phyloP scores from a whole-genome alignment of 2,888 invertebrate genomes.

The Ctenicera cuprea region DNA sequence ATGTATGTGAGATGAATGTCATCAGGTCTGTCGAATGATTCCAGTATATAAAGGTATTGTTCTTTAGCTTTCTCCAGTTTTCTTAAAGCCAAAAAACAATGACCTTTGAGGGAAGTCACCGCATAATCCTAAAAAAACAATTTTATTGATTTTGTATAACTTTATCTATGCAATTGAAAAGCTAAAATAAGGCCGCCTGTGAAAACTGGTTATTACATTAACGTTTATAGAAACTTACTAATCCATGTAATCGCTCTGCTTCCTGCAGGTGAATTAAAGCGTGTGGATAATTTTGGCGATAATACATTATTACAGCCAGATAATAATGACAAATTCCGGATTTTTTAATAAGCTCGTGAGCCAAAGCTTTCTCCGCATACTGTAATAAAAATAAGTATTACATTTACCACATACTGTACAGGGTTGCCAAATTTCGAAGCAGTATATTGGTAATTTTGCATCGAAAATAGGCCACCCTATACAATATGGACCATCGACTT shows the following conservation, averaged over 20 bases:
- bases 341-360: conserved; percentile 62
- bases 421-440: no score
- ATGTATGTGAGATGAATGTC: conserved; percentile 67
- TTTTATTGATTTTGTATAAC: no score
- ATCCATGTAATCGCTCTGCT: conserved; percentile 63
- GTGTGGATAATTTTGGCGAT: conserved; percentile 64
- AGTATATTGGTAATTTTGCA: no score
- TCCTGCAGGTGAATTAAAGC: conserved; percentile 66
- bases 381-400: conserved; percentile 50
- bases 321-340: conserved; percentile 66
- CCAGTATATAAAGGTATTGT: conserved; percentile 64
- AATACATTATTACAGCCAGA: conserved; percentile 66
- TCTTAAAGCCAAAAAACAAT: conserved; percentile 62
- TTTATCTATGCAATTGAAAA: no score
- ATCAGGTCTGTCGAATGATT: conserved; percentile 65
- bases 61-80: conserved; percentile 62
- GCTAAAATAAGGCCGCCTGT: no score
- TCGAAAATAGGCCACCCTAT: no score
- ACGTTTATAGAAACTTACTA: conserved; percentile 56
- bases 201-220: neutral
- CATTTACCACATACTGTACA: no score
- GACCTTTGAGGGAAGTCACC: conserved; percentile 65
- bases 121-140: conserved; percentile 65
- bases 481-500: no score
- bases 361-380: conserved; percentile 66